These are phyloP conservation scores for Vulpes vulpes DNA, from an alignment of 2,113 vertebrate species.

Conservation along the genomic window DNA sequence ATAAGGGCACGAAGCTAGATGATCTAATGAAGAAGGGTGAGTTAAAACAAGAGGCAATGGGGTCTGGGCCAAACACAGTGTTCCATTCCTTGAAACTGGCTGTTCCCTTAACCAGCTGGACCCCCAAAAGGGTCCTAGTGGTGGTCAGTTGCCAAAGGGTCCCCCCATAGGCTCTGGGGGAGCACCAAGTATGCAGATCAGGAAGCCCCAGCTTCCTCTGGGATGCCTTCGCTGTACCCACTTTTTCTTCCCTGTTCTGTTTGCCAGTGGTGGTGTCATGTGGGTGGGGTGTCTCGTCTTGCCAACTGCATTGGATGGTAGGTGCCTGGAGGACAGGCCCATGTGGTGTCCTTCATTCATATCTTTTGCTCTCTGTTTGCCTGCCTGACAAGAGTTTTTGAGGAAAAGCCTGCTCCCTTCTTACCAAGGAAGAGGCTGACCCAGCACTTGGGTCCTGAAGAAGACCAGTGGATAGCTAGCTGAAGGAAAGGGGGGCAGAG, in stretches of 20 bases:
- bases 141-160: neutral
- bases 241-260: neutral
- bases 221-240: neutral
- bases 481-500: neutral
- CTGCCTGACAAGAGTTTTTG: neutral
- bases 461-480: conserved; percentile 14
- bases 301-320: neutral
- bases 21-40: neutral
- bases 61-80: neutral
- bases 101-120: neutral
- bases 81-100: neutral
- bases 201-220: neutral
- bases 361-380: neutral
- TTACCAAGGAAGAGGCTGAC: neutral
- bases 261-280: neutral
- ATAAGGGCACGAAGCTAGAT: neutral
- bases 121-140: neutral
- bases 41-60: neutral
- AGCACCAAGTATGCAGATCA: neutral
- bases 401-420: neutral
- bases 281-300: neutral
- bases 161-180: neutral
- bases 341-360: neutral
- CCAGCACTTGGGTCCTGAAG: neutral
- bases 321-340: neutral